Evolutionary conservation across 2,888 invertebrate species (phyloP).

Genomic region (Pachliopta kotzebuea): DNA sequence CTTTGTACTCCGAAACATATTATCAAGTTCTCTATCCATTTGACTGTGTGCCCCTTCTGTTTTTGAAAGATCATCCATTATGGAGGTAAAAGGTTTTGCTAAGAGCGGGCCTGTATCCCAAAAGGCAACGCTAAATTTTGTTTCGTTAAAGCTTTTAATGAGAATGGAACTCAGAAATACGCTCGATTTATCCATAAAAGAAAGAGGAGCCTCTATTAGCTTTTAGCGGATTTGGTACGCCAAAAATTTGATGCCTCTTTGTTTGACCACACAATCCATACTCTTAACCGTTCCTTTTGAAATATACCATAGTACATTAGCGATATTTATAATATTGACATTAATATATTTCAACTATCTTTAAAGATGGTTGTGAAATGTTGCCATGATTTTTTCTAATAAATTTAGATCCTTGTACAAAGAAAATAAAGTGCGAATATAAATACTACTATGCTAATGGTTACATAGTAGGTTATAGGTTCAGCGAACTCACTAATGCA

Average conservation of each 20-base stretch:
- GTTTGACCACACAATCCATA: background rate
- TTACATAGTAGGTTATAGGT: background rate
- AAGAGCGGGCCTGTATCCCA: conserved; percentile 35
- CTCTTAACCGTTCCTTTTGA: background rate
- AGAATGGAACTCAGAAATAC: conserved; percentile 47
- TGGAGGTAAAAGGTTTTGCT: conserved; percentile 51
- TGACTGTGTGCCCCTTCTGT: conserved; percentile 55
- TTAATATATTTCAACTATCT: background rate
- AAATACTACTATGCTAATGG: background rate
- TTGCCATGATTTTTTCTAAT: background rate
- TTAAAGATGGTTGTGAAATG: background rate
- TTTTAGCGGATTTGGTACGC: conserved; percentile 20
- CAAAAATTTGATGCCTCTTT: background rate
- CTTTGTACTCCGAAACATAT: conserved; percentile 46
- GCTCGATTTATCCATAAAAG: conserved; percentile 34
- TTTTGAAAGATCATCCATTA: conserved; percentile 61
- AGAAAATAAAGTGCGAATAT: background rate
- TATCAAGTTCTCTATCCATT: conserved; percentile 53
- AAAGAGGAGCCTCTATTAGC: conserved; percentile 19
- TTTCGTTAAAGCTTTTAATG: conserved; percentile 37
- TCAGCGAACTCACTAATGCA: conserved; percentile 3
- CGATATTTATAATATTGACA: no score
- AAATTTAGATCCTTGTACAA: background rate
- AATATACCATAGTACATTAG: no score
- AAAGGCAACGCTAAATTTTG: conserved; percentile 37